These are phyloP conservation scores for Timandra comae DNA, from an alignment of 2,888 invertebrate genomes.

Conservation along the genomic window DNA sequence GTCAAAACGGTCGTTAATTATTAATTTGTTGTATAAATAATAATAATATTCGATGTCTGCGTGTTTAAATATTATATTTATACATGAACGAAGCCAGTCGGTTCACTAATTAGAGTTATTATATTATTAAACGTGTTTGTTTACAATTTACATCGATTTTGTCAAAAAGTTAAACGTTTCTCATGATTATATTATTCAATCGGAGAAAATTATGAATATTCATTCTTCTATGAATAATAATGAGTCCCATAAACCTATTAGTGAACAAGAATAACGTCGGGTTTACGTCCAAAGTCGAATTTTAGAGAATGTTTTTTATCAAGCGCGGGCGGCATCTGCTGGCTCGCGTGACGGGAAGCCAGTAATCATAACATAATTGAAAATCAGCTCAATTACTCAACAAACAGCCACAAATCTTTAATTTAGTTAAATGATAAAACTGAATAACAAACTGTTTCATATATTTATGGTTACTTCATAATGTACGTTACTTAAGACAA, in stretches of 20 bases:
- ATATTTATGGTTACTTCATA: conserved; percentile 43
- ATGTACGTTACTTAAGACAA: conserved; percentile 48
- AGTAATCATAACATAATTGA: background rate
- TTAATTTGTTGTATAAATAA: too few relatives aligned
- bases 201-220: conserved; percentile 19
- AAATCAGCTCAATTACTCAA: conserved; percentile 1
- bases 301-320: background rate
- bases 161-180: conserved; percentile 12
- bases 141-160: conserved; percentile 14
- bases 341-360: too few relatives aligned
- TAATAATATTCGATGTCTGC: too few relatives aligned
- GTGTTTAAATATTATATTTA: too few relatives aligned
- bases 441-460: conserved; percentile 33
- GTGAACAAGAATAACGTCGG: background rate
- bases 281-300: background rate
- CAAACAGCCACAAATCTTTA: conserved; percentile 9
- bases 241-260: conserved; percentile 19
- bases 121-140: conserved; percentile 14
- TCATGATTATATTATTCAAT: conserved; percentile 19
- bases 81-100: too few relatives aligned
- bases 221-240: conserved; percentile 17
- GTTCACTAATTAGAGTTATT: conserved; percentile 9
- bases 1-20: too few relatives aligned
- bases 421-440: conserved; percentile 4
- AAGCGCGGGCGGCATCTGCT: background rate